These are phyloP conservation scores for Apostichopus parvimensis DNA, from an alignment of 35 echinoderm and acorn worm genomes.

Conservation along the genomic window DNA sequence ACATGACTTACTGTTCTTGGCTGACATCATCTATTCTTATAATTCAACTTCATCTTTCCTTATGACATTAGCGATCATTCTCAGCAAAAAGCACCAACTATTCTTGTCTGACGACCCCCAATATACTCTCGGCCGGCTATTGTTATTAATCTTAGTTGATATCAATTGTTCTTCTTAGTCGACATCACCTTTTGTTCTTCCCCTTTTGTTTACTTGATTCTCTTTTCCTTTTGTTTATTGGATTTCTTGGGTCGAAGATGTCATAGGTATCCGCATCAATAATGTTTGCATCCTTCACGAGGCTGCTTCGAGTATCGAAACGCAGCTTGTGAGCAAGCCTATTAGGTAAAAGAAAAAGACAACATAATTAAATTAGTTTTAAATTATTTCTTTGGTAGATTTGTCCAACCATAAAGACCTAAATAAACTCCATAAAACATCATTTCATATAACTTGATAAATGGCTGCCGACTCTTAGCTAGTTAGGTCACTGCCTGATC, in stretches of 20 bases:
- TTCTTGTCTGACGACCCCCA: background rate
- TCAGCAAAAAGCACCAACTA: background rate
- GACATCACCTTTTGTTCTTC: conserved; percentile 66
- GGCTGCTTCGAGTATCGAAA: conserved; percentile 65
- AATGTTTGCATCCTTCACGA: conserved; percentile 94
- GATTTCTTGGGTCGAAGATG: conserved; percentile 93
- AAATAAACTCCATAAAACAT: too few relatives aligned
- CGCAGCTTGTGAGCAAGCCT: conserved; percentile 81
- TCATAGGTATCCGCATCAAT: conserved; percentile 83
- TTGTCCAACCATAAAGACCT: too few relatives aligned
- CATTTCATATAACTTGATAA: too few relatives aligned
- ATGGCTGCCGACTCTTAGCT: too few relatives aligned
- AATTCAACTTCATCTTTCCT: background rate
- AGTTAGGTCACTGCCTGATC: too few relatives aligned
- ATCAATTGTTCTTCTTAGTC: background rate
- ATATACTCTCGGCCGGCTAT: background rate
- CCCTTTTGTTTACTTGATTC: conserved; percentile 71
- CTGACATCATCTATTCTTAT: conserved; percentile 59
- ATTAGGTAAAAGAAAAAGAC: conserved; percentile 28
- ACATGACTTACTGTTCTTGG: background rate
- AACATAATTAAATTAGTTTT: background rate
- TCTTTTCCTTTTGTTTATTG: conserved; percentile 88
- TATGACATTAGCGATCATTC: background rate
- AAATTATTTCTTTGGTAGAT: too few relatives aligned
- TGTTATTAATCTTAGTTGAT: background rate